A percentile compares a stretch with the other conserved stretches of the same genome.
These are phyloP conservation scores for Theristicus caerulescens DNA, from an alignment of 2,113 vertebrate genomes.

Conservation along the genomic window DNA sequence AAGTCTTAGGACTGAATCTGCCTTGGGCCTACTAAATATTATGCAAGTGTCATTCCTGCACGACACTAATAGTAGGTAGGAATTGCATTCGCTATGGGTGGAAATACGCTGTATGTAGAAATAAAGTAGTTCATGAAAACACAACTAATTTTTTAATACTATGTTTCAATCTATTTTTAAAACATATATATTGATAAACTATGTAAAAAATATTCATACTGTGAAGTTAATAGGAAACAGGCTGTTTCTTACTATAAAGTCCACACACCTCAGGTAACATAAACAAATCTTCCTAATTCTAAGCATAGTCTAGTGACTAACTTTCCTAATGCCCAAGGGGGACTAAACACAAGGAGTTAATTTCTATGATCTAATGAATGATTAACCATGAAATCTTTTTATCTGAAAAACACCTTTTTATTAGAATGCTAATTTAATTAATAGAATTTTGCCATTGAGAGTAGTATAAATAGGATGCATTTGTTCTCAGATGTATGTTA, in stretches of 20 bases:
- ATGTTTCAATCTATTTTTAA: background rate
- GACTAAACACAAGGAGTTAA: background rate
- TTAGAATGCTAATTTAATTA: conserved; percentile 38
- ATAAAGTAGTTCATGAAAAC: background rate
- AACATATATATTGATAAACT: background rate
- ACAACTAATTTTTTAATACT: background rate
- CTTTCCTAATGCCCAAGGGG: background rate
- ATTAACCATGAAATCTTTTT: conserved; percentile 24
- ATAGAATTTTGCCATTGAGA: conserved; percentile 18
- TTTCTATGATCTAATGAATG: conserved; percentile 18
- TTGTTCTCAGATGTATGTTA: background rate
- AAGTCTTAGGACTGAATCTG: background rate
- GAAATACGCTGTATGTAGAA: background rate
- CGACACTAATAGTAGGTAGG: background rate
- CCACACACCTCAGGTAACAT: background rate
- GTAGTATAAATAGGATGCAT: conserved; percentile 1
- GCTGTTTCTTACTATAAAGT: background rate
- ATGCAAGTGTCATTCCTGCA: background rate
- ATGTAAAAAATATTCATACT: background rate
- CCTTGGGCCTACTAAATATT: background rate
- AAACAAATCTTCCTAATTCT: conserved; percentile 19
- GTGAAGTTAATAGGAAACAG: background rate
- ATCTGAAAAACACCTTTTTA: background rate
- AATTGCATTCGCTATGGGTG: background rate
- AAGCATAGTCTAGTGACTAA: background rate